Evolutionary conservation across 2,797 vertebrate species (phyloP).

Genomic region (Diplodus puntazzo): DNA sequence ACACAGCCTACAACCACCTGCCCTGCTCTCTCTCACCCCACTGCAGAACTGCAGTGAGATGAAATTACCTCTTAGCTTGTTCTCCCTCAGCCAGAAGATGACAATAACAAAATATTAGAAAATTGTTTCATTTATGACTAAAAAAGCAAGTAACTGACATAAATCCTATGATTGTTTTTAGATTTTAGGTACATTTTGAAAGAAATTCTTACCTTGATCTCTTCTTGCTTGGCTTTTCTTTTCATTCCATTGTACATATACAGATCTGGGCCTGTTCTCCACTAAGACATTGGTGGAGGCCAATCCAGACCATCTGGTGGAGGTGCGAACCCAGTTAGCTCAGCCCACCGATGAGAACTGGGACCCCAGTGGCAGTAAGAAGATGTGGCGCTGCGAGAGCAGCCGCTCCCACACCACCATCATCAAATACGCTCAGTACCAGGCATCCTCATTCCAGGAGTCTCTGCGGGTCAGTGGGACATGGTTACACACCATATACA

Average conservation of each 20-base stretch:
- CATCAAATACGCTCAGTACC: constrained; percentile 98
- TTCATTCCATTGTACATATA: rapidly evolving
- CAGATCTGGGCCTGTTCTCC: constrained; percentile 97
- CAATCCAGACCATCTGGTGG: constrained; percentile 97
- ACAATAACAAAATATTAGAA: background rate
- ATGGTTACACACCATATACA: background rate
- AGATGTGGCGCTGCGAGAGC: constrained; percentile 99
- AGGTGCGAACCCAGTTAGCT: constrained; percentile 95
- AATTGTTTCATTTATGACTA: background rate
- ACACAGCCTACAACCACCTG: background rate
- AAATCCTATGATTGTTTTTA: background rate
- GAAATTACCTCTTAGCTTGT: background rate
- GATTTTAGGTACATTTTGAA: background rate
- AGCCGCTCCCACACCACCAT: constrained; percentile 97
- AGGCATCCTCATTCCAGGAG: constrained; percentile 98
- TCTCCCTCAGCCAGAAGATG: background rate
- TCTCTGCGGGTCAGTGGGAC: constrained; percentile 91
- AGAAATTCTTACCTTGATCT: background rate
- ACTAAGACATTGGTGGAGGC: constrained; percentile 99
- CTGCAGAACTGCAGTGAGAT: background rate
- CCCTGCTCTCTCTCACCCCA: background rate
- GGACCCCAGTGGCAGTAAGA: constrained; percentile 94
- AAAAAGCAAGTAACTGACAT: background rate
- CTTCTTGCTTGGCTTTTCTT: background rate
- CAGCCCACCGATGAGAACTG: constrained; percentile 99